Base-by-base conservation (phyloP, 2,797 vertebrate species). In the Octomys mimax region DNA sequence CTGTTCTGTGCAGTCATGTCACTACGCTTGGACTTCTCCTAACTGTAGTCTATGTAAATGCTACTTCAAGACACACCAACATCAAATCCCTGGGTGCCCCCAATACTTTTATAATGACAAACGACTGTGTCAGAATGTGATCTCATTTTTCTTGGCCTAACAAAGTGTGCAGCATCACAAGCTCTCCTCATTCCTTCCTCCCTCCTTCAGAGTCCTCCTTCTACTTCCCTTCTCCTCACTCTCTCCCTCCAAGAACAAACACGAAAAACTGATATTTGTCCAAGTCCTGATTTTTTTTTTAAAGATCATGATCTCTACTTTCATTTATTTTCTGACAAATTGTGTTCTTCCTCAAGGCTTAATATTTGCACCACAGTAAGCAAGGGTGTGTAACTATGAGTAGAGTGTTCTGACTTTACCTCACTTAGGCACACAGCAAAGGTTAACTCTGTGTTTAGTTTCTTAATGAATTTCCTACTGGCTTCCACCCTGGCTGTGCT, bases 51-150 rank as follows among this genome's bases (percentile, higher is more conserved):
- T 66, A 61, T 22, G 54, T 28, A 88, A 78, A 26, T n/a, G 14
- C 13, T 28, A n/a, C 22, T 7, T 73, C 5, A 9, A 87, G 88
- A 91, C 68, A 26, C 21, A 46, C 6, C 36, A 36, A 28, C 36
- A 54, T 54, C 93, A 78, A 90, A 95, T 42, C 13, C 31, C 9
- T 9, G 11, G 46, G 49, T 49, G 49, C 49, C 8, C 8, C 49
- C 49, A 49, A 49, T 49, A 49, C 71, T 90, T 97, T 64, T 66
- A 46, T 62, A 57, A 82, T 46, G 82, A 75, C 31, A 73, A 89
- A 77, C 16, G 84, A 87, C 59, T 77, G 2, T 6, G 57, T 22
- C 64, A 33, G 0, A 91, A 54, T 54, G 12, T 46, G 64, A 54
- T 33, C 11, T 64, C 92, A 71, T 68, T 70, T 84, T 92, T 73